A percentile compares a stretch with the other conserved stretches of the same genome.
phyloP scores from a whole-genome alignment of 2,113 vertebrate species.

The Aphyosemion australe region DNA sequence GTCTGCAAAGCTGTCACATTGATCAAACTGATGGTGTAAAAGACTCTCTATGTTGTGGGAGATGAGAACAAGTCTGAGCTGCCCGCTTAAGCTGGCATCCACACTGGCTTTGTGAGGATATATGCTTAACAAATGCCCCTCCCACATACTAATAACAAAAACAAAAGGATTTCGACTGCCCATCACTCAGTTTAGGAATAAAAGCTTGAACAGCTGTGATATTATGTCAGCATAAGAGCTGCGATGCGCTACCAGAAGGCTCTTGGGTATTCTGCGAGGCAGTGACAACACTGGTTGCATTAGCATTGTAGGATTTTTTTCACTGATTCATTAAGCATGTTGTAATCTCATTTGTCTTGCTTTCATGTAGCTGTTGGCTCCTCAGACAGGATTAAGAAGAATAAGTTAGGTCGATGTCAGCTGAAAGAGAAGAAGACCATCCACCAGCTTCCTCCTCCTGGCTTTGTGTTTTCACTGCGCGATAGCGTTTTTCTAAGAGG shows the following conservation, averaged over 20 bases:
- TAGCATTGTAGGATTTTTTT: background rate
- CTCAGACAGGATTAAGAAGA: background rate
- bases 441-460: slow-evolving; percentile 15
- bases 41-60: background rate
- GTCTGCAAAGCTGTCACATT: slow-evolving; percentile 1
- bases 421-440: slow-evolving; percentile 13
- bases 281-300: background rate
- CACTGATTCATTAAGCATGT: slow-evolving; percentile 10
- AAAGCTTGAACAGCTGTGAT: slow-evolving; percentile 14
- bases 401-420: slow-evolving; percentile 9
- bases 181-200: slow-evolving; percentile 9
- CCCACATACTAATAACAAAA: slow-evolving; percentile 28
- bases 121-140: slow-evolving; percentile 46
- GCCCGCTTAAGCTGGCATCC: slow-evolving; percentile 10
- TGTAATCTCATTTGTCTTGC: background rate
- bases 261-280: background rate
- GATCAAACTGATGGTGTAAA: slow-evolving; percentile 20
- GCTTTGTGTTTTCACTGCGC: slow-evolving; percentile 34
- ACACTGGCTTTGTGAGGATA: slow-evolving; percentile 18
- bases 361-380: background rate
- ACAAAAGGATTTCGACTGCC: slow-evolving; percentile 10
- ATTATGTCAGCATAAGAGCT: background rate
- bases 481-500: slow-evolving; percentile 21
- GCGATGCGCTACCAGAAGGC: background rate
- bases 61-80: slow-evolving; percentile 24